A percentile compares a stretch with the other conserved stretches of the same genome.
Evolutionary conservation across 2,113 vertebrate genomes (phyloP).

Genomic region (Apteryx owenii): DNA sequence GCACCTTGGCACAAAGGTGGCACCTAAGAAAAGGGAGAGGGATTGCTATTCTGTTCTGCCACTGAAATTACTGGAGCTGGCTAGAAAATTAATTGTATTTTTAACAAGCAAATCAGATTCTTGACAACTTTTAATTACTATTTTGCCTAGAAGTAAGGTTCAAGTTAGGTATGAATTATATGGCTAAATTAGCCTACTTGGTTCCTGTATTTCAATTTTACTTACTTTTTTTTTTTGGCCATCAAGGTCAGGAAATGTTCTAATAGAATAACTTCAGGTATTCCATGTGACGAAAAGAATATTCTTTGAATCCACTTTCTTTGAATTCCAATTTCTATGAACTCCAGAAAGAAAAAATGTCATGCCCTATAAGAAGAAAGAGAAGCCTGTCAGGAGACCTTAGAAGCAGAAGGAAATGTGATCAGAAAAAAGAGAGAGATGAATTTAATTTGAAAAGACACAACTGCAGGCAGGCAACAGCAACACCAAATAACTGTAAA

Average conservation of each 20-base stretch:
- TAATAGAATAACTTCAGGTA: background rate
- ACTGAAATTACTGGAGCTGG: background rate
- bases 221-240: background rate
- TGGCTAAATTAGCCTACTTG: no score
- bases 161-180: no score
- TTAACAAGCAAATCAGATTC: background rate
- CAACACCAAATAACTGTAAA: background rate
- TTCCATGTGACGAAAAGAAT: background rate
- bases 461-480: background rate
- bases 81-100: background rate
- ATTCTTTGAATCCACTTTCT: background rate
- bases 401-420: background rate
- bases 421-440: background rate
- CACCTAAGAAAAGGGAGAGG: background rate
- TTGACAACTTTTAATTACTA: no score
- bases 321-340: background rate
- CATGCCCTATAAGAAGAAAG: background rate
- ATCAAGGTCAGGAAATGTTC: background rate
- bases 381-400: background rate
- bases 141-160: no score
- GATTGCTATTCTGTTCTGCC: background rate
- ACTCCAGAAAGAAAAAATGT: background rate
- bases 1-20: background rate
- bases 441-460: background rate
- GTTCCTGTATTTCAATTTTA: no score